Conservation (phyloP, 2,113 vertebrate genomes). For the Sminthopsis crassicaudata region DNA sequence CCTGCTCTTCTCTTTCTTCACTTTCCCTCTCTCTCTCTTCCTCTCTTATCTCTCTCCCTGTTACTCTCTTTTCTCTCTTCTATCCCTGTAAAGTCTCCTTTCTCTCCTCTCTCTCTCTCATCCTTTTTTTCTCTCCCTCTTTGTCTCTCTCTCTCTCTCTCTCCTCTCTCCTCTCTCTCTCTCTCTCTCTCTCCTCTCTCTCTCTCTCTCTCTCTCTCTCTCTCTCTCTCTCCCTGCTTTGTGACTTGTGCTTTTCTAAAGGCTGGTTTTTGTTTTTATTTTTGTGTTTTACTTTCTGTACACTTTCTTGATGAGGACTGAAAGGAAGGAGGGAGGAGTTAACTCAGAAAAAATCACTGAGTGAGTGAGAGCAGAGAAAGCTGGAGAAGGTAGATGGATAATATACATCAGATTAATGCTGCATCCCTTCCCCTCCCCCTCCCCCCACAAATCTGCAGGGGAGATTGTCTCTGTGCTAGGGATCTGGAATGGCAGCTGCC, state of each 20-base stretch:
- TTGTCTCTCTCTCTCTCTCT: too few species aligned
- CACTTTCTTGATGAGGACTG: slow-evolving; percentile 86
- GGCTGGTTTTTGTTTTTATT: slow-evolving; percentile 17
- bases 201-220: background rate
- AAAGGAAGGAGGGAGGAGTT: slow-evolving; percentile 80
- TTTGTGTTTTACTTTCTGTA: slow-evolving; percentile 83
- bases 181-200: background rate
- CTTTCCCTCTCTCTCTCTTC: too few species aligned
- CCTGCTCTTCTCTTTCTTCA: too few species aligned
- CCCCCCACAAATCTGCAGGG: slow-evolving; percentile 80
- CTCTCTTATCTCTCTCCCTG: background rate
- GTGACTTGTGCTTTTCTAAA: slow-evolving; percentile 34
- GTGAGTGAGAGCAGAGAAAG: slow-evolving; percentile 81
- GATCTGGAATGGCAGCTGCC: slow-evolving; percentile 79
- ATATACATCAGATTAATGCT: slow-evolving; percentile 86
- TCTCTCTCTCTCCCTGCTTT: slow-evolving; percentile 11
- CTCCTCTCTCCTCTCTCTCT: too few species aligned
- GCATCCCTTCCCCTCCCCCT: slow-evolving; percentile 76
- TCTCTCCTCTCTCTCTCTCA: too few species aligned
- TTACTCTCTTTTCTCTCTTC: too few species aligned
- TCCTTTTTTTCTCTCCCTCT: too few species aligned
- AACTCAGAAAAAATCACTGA: slow-evolving; percentile 78
- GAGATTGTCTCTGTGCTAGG: slow-evolving; percentile 81
- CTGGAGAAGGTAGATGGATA: slow-evolving; percentile 83
- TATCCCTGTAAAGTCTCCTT: too few species aligned